phyloP scores from a whole-genome alignment of 2,888 invertebrate genomes.

The Epistrophella euchroma region DNA sequence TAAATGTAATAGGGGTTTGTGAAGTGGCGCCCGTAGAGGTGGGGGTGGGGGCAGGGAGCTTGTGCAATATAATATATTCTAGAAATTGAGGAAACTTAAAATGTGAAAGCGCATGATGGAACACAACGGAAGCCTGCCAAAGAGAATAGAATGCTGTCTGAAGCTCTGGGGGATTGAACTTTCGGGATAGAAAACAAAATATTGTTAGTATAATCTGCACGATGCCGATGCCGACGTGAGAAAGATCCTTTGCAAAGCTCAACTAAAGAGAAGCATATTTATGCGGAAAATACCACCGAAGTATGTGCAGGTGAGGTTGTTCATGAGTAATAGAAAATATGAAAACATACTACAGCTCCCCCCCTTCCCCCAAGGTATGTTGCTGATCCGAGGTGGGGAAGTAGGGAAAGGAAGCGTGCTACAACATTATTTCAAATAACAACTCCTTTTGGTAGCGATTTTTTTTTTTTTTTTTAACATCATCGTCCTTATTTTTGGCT shows the following conservation, averaged over 20 bases:
- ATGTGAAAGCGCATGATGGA: conserved; percentile 42
- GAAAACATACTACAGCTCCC: conserved; percentile 5
- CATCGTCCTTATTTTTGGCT: conserved; percentile 36
- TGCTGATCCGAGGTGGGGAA: not conserved
- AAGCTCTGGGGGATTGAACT: conserved; percentile 55
- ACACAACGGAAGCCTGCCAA: conserved; percentile 42
- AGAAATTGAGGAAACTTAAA: conserved; percentile 28
- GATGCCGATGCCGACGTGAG: conserved; percentile 32
- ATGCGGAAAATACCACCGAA: conserved; percentile 49
- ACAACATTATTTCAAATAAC: conserved; percentile 44
- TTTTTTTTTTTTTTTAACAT: conserved; percentile 13
- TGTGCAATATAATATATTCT: not conserved
- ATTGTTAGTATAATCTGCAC: conserved; percentile 60
- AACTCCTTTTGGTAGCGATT: conserved; percentile 23
- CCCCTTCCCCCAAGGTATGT: not conserved
- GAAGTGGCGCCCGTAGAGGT: not conserved
- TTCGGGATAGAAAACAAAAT: conserved; percentile 36
- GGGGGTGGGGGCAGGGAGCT: too few relatives aligned
- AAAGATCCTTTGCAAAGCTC: conserved; percentile 54
- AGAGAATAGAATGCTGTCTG: conserved; percentile 47
- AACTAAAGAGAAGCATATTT: conserved; percentile 53
- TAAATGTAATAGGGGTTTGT: not conserved
- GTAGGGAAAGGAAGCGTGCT: not conserved
- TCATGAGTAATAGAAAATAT: conserved; percentile 38
- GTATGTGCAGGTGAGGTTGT: conserved; percentile 54